phyloP scores from a whole-genome alignment of 2,888 invertebrate species.

The Hypolimnas misippus region DNA sequence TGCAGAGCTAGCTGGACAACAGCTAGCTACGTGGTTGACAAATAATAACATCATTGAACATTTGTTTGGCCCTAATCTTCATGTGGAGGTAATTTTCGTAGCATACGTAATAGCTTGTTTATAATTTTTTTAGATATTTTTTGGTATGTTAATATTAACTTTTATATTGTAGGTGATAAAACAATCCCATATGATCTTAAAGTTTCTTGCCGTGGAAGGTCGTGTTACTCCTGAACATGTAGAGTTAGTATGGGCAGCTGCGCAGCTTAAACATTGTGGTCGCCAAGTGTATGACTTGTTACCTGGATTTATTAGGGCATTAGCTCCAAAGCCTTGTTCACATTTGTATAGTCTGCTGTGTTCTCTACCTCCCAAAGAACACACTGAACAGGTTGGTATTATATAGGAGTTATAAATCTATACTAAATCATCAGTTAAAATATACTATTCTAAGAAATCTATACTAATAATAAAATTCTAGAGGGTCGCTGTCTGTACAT shows the following conservation, averaged over 20 bases:
- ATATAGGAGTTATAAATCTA: too few species aligned
- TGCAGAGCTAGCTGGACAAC: slow-evolving; percentile 92
- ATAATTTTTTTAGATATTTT: not conserved
- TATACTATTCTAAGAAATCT: too few species aligned
- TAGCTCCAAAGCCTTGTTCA: slow-evolving; percentile 94
- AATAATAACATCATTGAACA: slow-evolving; percentile 96
- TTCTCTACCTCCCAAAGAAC: slow-evolving; percentile 94
- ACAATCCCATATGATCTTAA: slow-evolving; percentile 96
- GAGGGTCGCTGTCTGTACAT: too few species aligned
- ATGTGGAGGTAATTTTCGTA: slow-evolving; percentile 89
- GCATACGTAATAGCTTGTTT: not conserved
- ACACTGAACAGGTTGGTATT: slow-evolving; percentile 91
- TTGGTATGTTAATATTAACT: not conserved
- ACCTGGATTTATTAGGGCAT: slow-evolving; percentile 94
- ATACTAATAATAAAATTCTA: too few species aligned
- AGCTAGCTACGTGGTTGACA: slow-evolving; percentile 94
- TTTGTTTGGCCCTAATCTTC: slow-evolving; percentile 98
- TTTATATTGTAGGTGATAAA: slow-evolving; percentile 89
- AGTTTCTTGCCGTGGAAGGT: slow-evolving; percentile 96
- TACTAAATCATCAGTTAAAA: too few species aligned
- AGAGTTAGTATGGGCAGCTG: slow-evolving; percentile 97
- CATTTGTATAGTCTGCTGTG: slow-evolving; percentile 95
- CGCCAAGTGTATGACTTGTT: slow-evolving; percentile 96
- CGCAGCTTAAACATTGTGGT: slow-evolving; percentile 97
- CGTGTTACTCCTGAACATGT: slow-evolving; percentile 95